Evolutionary conservation across 2,888 invertebrate species (phyloP).

Genomic region (Rhagonycha lutea): DNA sequence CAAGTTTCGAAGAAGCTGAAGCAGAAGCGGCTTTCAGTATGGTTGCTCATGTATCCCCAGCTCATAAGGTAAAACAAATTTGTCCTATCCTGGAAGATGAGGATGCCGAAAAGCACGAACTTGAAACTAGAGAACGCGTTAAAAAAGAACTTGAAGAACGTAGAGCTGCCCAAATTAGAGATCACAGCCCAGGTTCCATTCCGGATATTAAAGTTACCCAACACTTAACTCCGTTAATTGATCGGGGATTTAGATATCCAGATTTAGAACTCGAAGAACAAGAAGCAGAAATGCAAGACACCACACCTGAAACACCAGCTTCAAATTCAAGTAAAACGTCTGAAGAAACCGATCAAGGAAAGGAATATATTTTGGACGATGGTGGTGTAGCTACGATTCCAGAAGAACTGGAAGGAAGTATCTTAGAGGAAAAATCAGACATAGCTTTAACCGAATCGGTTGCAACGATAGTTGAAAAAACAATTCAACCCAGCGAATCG

Average conservation of each 20-base stretch:
- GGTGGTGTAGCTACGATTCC: slow-evolving; percentile 58
- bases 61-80: slow-evolving; percentile 55
- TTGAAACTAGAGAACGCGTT: slow-evolving; percentile 55
- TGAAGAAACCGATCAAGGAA: slow-evolving; percentile 67
- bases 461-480: slow-evolving; percentile 65
- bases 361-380: slow-evolving; percentile 66
- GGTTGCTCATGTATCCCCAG: slow-evolving; percentile 56
- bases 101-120: slow-evolving; percentile 59
- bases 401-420: slow-evolving; percentile 59
- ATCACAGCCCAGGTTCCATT: slow-evolving; percentile 65
- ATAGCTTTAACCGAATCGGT: slow-evolving; percentile 54
- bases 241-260: slow-evolving; percentile 56
- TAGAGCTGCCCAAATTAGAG: slow-evolving; percentile 55
- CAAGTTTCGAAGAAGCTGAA: slow-evolving; percentile 57
- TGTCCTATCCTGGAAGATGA: slow-evolving; percentile 57
- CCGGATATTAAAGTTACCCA: slow-evolving; percentile 68
- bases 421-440: slow-evolving; percentile 50
- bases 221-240: slow-evolving; percentile 59
- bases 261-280: slow-evolving; percentile 56
- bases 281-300: slow-evolving; percentile 51
- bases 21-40: slow-evolving; percentile 58
- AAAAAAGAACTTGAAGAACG: slow-evolving; percentile 54
- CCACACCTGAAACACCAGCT: slow-evolving; percentile 65
- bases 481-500: slow-evolving; percentile 54
- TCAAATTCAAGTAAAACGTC: slow-evolving; percentile 69